These are phyloP conservation scores for Danaus melanippus DNA, from an alignment of 1,140 invertebrate genomes.

Conservation along the genomic window DNA sequence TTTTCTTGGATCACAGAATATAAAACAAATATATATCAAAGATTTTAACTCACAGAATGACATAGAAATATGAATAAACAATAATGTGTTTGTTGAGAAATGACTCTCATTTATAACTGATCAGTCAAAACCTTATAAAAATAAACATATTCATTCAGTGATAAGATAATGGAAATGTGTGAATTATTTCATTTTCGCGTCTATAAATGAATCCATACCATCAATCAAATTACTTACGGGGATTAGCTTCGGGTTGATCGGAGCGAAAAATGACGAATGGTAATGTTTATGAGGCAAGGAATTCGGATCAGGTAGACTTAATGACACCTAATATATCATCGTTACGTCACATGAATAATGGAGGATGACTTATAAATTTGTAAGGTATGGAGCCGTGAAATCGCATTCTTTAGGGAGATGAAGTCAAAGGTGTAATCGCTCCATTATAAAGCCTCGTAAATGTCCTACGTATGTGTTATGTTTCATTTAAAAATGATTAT, in stretches of 20 bases:
- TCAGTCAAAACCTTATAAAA: too few relatives aligned
- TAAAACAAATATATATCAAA: too few relatives aligned
- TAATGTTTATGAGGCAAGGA: constrained; percentile 31
- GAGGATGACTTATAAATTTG: constrained; percentile 31
- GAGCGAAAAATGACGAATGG: constrained; percentile 34
- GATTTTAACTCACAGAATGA: background rate
- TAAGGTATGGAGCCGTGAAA: constrained; percentile 17
- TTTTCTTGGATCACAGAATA: background rate
- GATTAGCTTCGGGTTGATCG: constrained; percentile 26
- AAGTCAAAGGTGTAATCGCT: constrained; percentile 1
- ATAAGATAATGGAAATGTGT: too few relatives aligned
- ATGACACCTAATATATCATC: constrained; percentile 51
- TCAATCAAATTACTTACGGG: constrained; percentile 25
- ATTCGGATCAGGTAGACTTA: constrained; percentile 48
- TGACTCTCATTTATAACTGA: too few relatives aligned
- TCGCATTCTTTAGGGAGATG: constrained; percentile 14
- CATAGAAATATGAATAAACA: constrained; percentile 1
- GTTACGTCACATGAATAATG: constrained; percentile 47
- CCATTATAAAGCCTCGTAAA: too few relatives aligned
- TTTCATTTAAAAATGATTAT: too few relatives aligned
- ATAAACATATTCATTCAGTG: too few relatives aligned
- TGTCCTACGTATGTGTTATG: too few relatives aligned
- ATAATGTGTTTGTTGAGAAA: background rate
- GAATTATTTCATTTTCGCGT: background rate
- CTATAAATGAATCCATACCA: constrained; percentile 11